Conservation (phyloP, 2,888 invertebrate species). For the Limnephilus auricula region DNA sequence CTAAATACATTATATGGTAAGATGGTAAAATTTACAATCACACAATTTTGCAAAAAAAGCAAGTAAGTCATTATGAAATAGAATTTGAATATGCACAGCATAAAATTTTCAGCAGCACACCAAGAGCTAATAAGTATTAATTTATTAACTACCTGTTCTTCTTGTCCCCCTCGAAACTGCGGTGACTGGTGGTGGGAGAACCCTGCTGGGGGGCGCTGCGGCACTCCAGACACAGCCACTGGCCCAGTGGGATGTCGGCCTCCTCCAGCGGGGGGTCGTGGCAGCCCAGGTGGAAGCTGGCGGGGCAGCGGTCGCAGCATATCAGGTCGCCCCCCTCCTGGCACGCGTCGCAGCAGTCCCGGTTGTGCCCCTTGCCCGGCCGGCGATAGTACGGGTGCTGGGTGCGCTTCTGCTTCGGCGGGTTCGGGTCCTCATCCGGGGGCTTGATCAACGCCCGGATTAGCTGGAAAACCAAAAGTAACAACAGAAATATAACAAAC, state of each 20-base stretch:
- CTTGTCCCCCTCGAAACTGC: conserved; percentile 70
- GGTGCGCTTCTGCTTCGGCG: conserved; percentile 79
- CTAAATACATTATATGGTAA: too few species aligned
- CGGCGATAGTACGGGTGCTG: conserved; percentile 91
- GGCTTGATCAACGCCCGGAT: conserved; percentile 93
- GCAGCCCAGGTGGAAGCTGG: conserved; percentile 96
- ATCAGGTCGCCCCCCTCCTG: conserved; percentile 96
- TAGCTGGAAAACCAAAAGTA: conserved; percentile 79
- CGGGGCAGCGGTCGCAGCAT: conserved; percentile 97
- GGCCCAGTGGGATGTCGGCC: conserved; percentile 91
- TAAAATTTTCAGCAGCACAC: too few species aligned
- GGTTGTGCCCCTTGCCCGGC: conserved; percentile 93
- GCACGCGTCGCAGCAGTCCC: conserved; percentile 96
- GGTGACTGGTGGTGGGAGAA: conserved; percentile 71
- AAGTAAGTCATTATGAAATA: too few species aligned
- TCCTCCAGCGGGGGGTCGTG: conserved; percentile 96
- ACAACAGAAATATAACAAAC: too few species aligned
- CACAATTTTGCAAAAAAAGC: too few species aligned
- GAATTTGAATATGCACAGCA: too few species aligned
- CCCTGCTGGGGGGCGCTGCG: conserved; percentile 75
- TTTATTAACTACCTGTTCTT: conserved; percentile 70
- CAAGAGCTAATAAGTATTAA: neutral
- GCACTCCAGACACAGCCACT: conserved; percentile 95
- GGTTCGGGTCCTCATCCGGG: conserved; percentile 85
- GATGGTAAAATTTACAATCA: too few species aligned